phyloP scores from a whole-genome alignment of 2,888 invertebrate species.

The Shargacucullia verbasci region DNA sequence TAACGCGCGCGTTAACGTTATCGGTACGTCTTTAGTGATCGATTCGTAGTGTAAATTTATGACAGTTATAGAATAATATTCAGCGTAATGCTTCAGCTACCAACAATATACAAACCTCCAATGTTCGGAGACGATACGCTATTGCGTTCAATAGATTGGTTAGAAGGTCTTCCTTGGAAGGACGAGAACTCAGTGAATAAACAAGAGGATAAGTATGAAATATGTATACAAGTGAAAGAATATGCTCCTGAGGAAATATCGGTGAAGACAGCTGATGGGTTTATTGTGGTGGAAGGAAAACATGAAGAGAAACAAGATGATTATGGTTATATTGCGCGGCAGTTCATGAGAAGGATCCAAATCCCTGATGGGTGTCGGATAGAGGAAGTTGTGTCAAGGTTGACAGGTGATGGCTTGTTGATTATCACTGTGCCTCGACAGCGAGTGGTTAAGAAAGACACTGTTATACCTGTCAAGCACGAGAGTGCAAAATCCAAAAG shows the following conservation, averaged over 20 bases:
- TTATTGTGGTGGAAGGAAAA: constrained; percentile 73
- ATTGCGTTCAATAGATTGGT: constrained; percentile 77
- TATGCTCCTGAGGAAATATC: constrained; percentile 74
- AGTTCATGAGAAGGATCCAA: constrained; percentile 71
- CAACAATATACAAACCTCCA: constrained; percentile 56
- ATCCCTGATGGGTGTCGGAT: constrained; percentile 71
- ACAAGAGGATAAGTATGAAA: constrained; percentile 71
- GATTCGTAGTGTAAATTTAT: constrained; percentile 39
- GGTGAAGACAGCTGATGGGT: constrained; percentile 68
- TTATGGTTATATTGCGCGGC: constrained; percentile 72
- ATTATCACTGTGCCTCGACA: constrained; percentile 68
- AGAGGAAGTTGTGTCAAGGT: constrained; percentile 69
- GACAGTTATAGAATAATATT: constrained; percentile 49
- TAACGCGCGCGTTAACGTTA: constrained; percentile 12
- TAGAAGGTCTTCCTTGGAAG: constrained; percentile 78
- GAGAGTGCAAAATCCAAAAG: constrained; percentile 63
- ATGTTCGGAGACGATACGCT: constrained; percentile 76
- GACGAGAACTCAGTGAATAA: constrained; percentile 67
- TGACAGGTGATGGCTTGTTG: constrained; percentile 72
- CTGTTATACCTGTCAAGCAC: constrained; percentile 73
- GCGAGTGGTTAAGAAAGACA: constrained; percentile 64
- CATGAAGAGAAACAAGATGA: constrained; percentile 79
- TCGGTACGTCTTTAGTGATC: constrained; percentile 16
- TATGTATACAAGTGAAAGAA: constrained; percentile 71
- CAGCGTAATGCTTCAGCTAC: constrained; percentile 47